Base-by-base conservation (phyloP, 2,797 vertebrate species). In the Chelidonichthys spinosus region DNA sequence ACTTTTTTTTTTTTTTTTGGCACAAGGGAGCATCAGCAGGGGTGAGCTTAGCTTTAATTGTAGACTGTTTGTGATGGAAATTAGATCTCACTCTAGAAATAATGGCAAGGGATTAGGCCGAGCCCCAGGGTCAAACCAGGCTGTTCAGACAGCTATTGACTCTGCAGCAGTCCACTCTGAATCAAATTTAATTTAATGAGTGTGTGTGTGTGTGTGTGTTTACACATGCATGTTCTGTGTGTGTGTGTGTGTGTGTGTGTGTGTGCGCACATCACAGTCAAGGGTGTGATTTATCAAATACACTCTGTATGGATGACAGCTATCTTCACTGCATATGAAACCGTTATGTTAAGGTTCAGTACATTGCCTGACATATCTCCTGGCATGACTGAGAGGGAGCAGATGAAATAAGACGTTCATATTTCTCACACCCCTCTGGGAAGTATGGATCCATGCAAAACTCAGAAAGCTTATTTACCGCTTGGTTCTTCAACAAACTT, bases 11-110 rank as follows among this genome's bases (percentile, higher is more conserved):
- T 25, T 25, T 25, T 25, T 25, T 25, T 75, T 79, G 49, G 72
- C 69, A 74, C 44, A 55, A 68, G 68, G 75, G 64, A 81, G 56
- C 49, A 42, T 5, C 64, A 70, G 71, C 69, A 47, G 75, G 59
- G 75, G 63, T 47, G 63, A 71, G 76, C 44, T 52, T 68, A 35
- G 77, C 85, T 88, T 90, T 92, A 92, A 90, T 89, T 92, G 90
- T 84, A 78, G 79, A 79, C 56, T 67, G 59, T 84, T 69, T 66
- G 78, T 69, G 78, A 76, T 79, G 81, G 74, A 92, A 92, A 92
- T 94, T 85, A 90, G 85, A 90, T 88, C 75, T 85, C 90, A 90
- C 85, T 92, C 82, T 82, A 88, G 87, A 92, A 89, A 90, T 92
- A 91, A 93, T 91, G 85, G 74, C 68, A 25, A 50, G 55, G 83